phyloP scores from a whole-genome alignment of 1,140 invertebrate genomes.

The Eupeodes corollae region DNA sequence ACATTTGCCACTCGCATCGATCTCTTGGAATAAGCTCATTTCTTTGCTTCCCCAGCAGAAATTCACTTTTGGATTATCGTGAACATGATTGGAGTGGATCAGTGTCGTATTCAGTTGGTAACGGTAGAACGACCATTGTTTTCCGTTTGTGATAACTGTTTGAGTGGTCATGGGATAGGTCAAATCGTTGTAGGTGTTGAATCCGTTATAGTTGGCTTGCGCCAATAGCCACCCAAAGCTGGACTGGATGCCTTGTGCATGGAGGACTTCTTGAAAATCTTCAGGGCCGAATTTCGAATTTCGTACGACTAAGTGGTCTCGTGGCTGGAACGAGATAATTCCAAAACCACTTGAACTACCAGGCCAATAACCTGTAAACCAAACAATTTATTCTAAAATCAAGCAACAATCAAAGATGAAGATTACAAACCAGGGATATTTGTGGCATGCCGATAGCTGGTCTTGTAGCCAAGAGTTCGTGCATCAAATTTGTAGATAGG shows the following conservation, averaged over 20 bases:
- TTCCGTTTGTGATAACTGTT: slow-evolving; percentile 73
- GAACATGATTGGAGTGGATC: slow-evolving; percentile 47
- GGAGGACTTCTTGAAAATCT: slow-evolving; percentile 50
- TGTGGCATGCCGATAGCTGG: slow-evolving; percentile 47
- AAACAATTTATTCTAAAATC: not conserved
- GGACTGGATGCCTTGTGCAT: slow-evolving; percentile 58
- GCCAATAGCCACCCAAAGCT: slow-evolving; percentile 69
- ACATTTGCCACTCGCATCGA: slow-evolving; percentile 56
- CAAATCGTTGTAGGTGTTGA: slow-evolving; percentile 73
- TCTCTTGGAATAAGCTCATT: slow-evolving; percentile 60
- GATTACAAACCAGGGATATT: slow-evolving; percentile 65
- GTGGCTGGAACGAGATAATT: slow-evolving; percentile 57
- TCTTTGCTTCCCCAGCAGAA: slow-evolving; percentile 66
- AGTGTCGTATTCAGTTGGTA: slow-evolving; percentile 83
- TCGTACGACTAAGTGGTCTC: slow-evolving; percentile 43
- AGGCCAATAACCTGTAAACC: slow-evolving; percentile 61
- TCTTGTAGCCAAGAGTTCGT: slow-evolving; percentile 42
- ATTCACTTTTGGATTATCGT: slow-evolving; percentile 60
- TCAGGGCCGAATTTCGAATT: slow-evolving; percentile 37
- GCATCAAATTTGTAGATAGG: slow-evolving; percentile 46
- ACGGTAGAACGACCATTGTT: slow-evolving; percentile 66
- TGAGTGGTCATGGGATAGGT: slow-evolving; percentile 81
- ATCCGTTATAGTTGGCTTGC: slow-evolving; percentile 78
- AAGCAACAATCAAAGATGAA: slow-evolving; percentile 1
- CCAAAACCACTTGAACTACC: slow-evolving; percentile 65